These are phyloP conservation scores for Sparus aurata DNA, from an alignment of 2,797 vertebrate genomes.

Conservation along the genomic window DNA sequence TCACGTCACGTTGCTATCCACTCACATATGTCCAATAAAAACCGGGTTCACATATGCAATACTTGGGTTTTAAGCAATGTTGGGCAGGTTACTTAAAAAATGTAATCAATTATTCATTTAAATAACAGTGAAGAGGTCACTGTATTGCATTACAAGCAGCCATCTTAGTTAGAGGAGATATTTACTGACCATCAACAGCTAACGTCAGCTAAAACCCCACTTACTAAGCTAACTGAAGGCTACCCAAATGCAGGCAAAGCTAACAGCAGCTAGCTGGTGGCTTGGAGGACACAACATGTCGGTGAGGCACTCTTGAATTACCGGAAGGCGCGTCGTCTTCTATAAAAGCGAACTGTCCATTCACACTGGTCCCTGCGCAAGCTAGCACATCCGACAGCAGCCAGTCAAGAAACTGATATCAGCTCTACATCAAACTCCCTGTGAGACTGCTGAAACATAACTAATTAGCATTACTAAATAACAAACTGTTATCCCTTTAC, in stretches of 20 bases:
- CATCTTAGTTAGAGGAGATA: background rate
- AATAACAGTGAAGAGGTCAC: background rate
- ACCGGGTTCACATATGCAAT: too few relatives aligned
- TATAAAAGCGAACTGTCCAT: background rate
- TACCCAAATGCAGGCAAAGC: background rate
- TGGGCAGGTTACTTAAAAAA: background rate
- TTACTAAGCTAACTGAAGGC: background rate
- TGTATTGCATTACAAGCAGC: background rate
- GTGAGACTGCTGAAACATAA: background rate
- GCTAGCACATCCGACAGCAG: background rate
- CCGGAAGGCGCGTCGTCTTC: background rate
- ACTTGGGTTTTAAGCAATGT: background rate
- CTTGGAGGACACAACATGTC: background rate
- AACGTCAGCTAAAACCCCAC: background rate
- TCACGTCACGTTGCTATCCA: too few relatives aligned
- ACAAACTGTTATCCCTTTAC: background rate
- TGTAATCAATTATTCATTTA: background rate
- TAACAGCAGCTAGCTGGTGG: background rate
- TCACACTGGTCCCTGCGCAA: background rate
- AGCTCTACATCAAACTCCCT: background rate
- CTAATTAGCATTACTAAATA: background rate
- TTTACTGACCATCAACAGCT: background rate
- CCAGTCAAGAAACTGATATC: background rate
- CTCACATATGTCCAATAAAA: too few relatives aligned
- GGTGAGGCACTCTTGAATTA: background rate